Base-by-base conservation (phyloP, 2,797 vertebrate species). In the Hylomyscus alleni region DNA sequence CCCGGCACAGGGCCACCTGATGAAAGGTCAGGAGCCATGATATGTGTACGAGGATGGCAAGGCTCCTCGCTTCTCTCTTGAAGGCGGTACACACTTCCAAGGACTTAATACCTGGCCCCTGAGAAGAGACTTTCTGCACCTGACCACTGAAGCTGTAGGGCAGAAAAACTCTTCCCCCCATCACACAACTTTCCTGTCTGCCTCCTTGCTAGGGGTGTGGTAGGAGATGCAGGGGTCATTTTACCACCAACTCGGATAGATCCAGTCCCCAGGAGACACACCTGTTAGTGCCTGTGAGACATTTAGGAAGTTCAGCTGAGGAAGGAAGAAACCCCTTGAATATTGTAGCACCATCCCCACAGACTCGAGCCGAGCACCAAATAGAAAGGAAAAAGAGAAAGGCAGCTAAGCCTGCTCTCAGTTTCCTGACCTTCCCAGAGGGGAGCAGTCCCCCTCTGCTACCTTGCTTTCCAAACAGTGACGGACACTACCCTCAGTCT, bases 11-110 rank as follows among this genome's bases (percentile, higher is more conserved):
- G 47, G 0, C 65, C 72, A 13, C 8, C 26, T 1, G 13, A 6
- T 2, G 11, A 56, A 29, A 15, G 14, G 17, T 1, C 1, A 69
- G 52, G 13, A 2, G 58, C 0, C 24, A 29, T n/a, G 1, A 34
- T 6, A 1, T 0, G 0, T 1, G 47, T 4, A 5, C 8, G 17
- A 69, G 6, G 0, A 0, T 7, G 2, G 50, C 17, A 26, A 37
- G 10, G 7, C 20, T 69, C 24, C 3, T 24, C 15, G 40, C 65
- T 22, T 9, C 5, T 11, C 1, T 22, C 9, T 1, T 3, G 76
- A 47, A 47, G n/a, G 22, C 15, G 54, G 22, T 0, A 13, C 1
- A 19, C 0, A 9, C 52, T n/a, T 87, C n/a, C 31, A 2, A 37
- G n/a, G 19, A 17, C 9, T 47, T 22, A 29, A 6, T 40, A 69